A percentile compares a stretch with the other conserved stretches of the same genome.
Conservation (phyloP, 2,113 vertebrate genomes). For the Bucco capensis region DNA sequence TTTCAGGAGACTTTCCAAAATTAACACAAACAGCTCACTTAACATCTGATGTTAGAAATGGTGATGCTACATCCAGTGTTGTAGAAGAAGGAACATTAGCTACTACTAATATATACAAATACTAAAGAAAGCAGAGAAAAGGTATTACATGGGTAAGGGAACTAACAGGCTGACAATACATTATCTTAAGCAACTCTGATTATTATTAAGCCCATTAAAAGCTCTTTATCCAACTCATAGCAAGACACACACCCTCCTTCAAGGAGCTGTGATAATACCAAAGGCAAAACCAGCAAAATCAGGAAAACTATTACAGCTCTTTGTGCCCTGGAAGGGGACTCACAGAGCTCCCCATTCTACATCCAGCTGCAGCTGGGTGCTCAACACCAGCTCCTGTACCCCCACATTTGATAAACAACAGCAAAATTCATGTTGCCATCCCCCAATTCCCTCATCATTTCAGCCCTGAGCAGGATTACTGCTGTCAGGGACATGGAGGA, state of each 20-base stretch:
- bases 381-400: rapidly evolving
- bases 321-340: not conserved
- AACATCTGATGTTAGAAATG: not conserved
- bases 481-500: not conserved
- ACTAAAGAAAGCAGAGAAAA: not conserved
- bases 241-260: not conserved
- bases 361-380: not conserved
- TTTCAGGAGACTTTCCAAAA: constrained; percentile 27
- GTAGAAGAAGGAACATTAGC: not conserved
- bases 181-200: not conserved
- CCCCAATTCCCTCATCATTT: not conserved
- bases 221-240: not conserved
- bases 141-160: not conserved
- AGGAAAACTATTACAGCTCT: not conserved
- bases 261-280: not conserved
- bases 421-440: not conserved
- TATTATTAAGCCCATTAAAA: not conserved
- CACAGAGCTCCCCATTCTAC: not conserved
- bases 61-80: not conserved
- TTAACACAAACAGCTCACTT: constrained; percentile 4
- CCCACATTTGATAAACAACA: not conserved
- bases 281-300: not conserved
- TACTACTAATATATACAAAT: not conserved
- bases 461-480: not conserved
- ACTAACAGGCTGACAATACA: not conserved